Evolutionary conservation across 2,888 invertebrate genomes (phyloP), one percentile per base, ranked within the genome.

Genomic region (Calliphora vomitoria): DNA sequence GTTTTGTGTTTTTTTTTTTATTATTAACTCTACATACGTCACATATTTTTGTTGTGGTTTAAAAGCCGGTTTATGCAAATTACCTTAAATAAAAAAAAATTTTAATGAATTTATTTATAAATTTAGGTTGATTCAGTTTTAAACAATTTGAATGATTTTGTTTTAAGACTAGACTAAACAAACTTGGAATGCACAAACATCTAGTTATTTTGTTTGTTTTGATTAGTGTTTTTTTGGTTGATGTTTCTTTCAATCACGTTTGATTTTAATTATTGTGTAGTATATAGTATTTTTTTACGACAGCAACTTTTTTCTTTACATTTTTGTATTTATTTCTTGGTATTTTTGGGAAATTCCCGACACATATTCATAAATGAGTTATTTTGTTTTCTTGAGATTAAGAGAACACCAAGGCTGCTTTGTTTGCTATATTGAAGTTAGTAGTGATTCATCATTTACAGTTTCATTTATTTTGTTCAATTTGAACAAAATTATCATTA

Each of bases 311-410:
- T 55, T 55, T 4, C 18, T 55, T 83, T 53, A 76, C 13, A n/a
- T 41, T 60, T 60, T 25, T 25, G 60, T 66, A 4, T 13, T 31
- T 13, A 62, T 53, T 62, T 47, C 47, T 78, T 31, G 47, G 55
- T 62, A 69, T 50, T 78, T 83, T 82, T 78, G 78, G 85, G 85
- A 80, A 85, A 80, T 80, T 85, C 85, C 85, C 85, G 41, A n/a
- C 80, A 72, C 60, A 80, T 20, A 80, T 78, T 71, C 15, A 60
- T 31, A n/a, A 53, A 20, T n/a, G 47, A 72, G 1, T 47, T 53
- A 62, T 47, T 66, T 53, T 53, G 5, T 53, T 72, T 71, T 58
- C 47, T 69, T 25, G 25, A 25, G 25, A 25, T 25, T 71, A 55
- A 47, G 78, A 66, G n/a, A 69, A 18, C 25, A 35, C 15, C 84